A percentile compares a stretch with the other conserved stretches of the same genome.
These are phyloP conservation scores for Ctenodactylus gundi DNA, from an alignment of 2,113 vertebrate species.

Conservation along the genomic window DNA sequence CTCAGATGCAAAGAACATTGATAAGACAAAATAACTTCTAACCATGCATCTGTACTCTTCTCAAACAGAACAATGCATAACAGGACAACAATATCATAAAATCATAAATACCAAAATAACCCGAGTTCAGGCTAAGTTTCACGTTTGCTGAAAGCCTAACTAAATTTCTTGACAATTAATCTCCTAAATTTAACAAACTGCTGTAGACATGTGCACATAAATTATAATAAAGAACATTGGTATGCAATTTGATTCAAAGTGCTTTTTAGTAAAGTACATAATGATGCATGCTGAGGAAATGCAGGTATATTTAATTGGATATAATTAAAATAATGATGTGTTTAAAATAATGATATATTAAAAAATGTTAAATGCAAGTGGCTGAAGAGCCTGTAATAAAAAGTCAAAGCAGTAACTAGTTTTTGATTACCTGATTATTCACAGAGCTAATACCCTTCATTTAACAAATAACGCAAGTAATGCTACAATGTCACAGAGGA, in stretches of 20 bases:
- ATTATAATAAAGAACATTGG: conserved; percentile 67
- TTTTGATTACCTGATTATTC: conserved; percentile 79
- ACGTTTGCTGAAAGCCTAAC: conserved; percentile 52
- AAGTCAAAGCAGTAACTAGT: conserved; percentile 75
- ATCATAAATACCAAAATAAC: conserved; percentile 25
- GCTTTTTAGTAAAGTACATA: conserved; percentile 75
- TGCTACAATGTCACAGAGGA: conserved; percentile 2
- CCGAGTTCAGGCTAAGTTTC: conserved; percentile 21
- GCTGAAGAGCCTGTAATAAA: conserved; percentile 73
- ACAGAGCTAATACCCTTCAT: conserved; percentile 55
- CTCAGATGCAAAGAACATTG: background rate
- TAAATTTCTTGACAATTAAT: conserved; percentile 67
- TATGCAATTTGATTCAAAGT: conserved; percentile 71
- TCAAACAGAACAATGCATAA: background rate
- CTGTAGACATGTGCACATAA: conserved; percentile 62
- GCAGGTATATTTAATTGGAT: conserved; percentile 74
- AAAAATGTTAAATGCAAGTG: conserved; percentile 72
- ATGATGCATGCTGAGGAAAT: conserved; percentile 75
- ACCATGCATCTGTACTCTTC: background rate
- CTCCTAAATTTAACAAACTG: conserved; percentile 59
- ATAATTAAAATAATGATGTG: conserved; percentile 81
- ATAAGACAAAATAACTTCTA: background rate
- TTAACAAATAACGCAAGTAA: conserved; percentile 53
- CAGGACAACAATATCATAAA: conserved; percentile 5
- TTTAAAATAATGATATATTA: conserved; percentile 81